Evolutionary conservation across 2,888 invertebrate genomes (phyloP).

Genomic region (Protonemura montana): DNA sequence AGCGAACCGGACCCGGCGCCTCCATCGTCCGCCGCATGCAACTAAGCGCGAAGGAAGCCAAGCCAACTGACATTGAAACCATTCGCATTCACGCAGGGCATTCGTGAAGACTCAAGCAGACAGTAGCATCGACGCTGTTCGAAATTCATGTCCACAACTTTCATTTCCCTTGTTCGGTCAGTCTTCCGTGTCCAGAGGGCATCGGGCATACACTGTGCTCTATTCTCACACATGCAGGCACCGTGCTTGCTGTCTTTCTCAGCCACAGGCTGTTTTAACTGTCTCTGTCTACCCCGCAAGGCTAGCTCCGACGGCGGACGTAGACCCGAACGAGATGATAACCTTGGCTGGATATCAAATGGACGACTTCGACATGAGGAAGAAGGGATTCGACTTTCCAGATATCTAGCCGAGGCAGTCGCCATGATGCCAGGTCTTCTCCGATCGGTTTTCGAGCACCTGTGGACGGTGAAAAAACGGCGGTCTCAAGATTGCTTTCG

Average conservation of each 20-base stretch:
- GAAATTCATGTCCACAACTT: slow-evolving; percentile 12
- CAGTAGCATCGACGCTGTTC: neutral
- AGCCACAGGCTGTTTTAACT: slow-evolving; percentile 51
- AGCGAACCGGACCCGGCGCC: neutral
- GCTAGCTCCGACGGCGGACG: slow-evolving; percentile 47
- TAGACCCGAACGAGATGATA: slow-evolving; percentile 46
- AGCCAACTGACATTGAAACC: neutral
- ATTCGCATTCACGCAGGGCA: neutral
- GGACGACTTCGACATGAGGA: neutral
- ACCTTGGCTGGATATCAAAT: slow-evolving; percentile 44
- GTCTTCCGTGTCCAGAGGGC: slow-evolving; percentile 31
- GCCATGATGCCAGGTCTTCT: slow-evolving; percentile 31
- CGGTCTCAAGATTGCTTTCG: neutral
- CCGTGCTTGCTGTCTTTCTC: slow-evolving; percentile 35
- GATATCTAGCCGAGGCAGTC: neutral
- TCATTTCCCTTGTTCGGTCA: slow-evolving; percentile 16
- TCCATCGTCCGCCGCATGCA: neutral
- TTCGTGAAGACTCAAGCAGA: neutral
- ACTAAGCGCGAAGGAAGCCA: neutral
- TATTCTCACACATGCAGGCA: slow-evolving; percentile 24
- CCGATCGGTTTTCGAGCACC: slow-evolving; percentile 23
- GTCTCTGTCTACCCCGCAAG: slow-evolving; percentile 39
- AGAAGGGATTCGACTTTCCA: neutral
- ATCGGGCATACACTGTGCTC: neutral
- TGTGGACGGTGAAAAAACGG: neutral